A percentile compares a stretch with the other conserved stretches of the same genome.
These are phyloP conservation scores for Rhagoletis zephyria DNA, from an alignment of 1,140 invertebrate species.

Conservation along the genomic window DNA sequence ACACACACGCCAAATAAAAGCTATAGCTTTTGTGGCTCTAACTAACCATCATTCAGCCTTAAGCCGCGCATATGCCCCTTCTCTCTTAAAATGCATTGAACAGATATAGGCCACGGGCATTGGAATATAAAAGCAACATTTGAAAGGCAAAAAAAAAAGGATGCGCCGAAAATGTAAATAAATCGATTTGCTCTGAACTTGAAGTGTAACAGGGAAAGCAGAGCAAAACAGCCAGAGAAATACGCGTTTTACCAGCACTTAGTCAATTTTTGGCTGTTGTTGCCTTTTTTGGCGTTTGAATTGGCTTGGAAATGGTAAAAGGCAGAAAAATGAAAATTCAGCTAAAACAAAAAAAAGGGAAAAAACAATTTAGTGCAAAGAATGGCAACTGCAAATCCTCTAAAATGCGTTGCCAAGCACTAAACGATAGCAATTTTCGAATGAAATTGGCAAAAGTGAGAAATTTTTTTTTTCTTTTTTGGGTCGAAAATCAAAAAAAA, in stretches of 20 bases:
- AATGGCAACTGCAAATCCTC: conserved; percentile 25
- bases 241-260: conserved; percentile 44
- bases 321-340: not conserved
- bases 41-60: not conserved
- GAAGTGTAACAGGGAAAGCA: not conserved
- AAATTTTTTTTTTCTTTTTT: not conserved
- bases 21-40: conserved; percentile 3
- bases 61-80: not conserved
- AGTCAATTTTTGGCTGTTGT: conserved; percentile 2
- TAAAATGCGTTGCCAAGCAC: not conserved
- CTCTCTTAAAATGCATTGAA: not conserved
- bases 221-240: not conserved
- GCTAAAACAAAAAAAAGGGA: too few relatives aligned
- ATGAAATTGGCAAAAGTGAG: not conserved
- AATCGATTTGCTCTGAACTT: conserved; percentile 19
- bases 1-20: not conserved
- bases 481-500: not conserved
- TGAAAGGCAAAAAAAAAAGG: not conserved
- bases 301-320: not conserved
- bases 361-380: not conserved
- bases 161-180: conserved; percentile 35
- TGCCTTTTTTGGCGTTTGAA: not conserved
- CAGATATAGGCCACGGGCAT: conserved; percentile 14
- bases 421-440: conserved; percentile 50
- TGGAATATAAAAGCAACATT: not conserved